Conservation (phyloP, 2,113 vertebrate species). For the Monopterus albus region DNA sequence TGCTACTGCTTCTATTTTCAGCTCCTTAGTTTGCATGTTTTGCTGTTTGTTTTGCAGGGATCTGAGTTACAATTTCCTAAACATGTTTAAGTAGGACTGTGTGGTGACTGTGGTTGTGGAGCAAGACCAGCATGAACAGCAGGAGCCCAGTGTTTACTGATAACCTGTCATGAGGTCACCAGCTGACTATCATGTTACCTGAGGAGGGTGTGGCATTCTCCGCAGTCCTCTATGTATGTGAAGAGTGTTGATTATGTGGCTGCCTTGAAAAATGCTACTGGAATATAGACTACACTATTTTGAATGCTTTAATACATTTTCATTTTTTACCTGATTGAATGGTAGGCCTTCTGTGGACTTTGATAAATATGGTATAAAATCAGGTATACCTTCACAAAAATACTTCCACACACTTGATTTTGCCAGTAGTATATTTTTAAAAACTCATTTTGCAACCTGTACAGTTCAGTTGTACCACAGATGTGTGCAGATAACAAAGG, state of each 20-base stretch:
- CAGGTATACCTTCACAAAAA: too few species aligned
- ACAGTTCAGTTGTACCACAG: not conserved
- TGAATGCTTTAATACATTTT: too few species aligned
- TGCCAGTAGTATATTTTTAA: too few species aligned
- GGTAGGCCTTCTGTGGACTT: not conserved
- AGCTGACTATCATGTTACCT: conserved; percentile 73
- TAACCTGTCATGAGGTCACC: conserved; percentile 63
- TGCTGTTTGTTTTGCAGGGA: not conserved
- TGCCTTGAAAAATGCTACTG: not conserved
- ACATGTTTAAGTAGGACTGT: not conserved
- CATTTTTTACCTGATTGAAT: not conserved
- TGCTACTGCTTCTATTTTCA: not conserved
- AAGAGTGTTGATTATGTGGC: not conserved
- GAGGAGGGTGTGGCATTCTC: conserved; percentile 38
- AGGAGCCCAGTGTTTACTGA: conserved; percentile 47
- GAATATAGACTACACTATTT: too few species aligned
- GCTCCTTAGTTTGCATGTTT: not conserved
- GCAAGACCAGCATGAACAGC: conserved; percentile 11
- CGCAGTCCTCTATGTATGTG: not conserved
- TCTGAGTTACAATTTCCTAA: not conserved
- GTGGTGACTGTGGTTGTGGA: conserved; percentile 5
- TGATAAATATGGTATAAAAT: too few species aligned
- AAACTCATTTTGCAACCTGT: not conserved
- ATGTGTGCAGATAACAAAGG: not conserved
- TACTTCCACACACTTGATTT: too few species aligned